A percentile compares a stretch with the other conserved stretches of the same genome.
These are phyloP conservation scores for Vulpes vulpes DNA, from an alignment of 2,113 vertebrate species.

Conservation along the genomic window DNA sequence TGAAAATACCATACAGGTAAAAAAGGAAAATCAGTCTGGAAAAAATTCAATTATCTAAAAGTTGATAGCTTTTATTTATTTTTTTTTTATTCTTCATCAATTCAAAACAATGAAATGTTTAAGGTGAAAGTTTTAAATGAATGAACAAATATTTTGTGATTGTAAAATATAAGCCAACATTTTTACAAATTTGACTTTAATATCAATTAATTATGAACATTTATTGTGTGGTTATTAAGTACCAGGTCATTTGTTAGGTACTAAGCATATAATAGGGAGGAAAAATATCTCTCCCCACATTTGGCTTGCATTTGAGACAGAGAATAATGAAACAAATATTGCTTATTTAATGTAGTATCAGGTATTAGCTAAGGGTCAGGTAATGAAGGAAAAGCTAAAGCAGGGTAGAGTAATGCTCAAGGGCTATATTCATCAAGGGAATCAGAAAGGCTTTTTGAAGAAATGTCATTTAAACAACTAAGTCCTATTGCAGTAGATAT, in stretches of 20 bases:
- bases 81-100: background rate
- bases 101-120: slow-evolving; percentile 24
- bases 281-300: background rate
- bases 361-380: background rate
- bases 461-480: background rate
- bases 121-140: background rate
- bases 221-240: background rate
- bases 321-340: background rate
- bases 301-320: background rate
- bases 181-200: background rate
- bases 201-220: background rate
- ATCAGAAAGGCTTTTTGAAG: background rate
- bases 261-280: background rate
- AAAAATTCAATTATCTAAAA: background rate
- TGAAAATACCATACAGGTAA: background rate
- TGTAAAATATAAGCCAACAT: too few species aligned
- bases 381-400: background rate
- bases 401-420: background rate
- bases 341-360: background rate
- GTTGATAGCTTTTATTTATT: background rate
- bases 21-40: background rate
- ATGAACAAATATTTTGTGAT: background rate
- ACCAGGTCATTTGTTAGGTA: background rate
- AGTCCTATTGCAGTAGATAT: background rate
- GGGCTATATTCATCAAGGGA: background rate